A percentile compares a stretch with the other conserved stretches of the same genome.
phyloP scores from a whole-genome alignment of 2,113 vertebrate genomes.

The Brevimyrus niger region DNA sequence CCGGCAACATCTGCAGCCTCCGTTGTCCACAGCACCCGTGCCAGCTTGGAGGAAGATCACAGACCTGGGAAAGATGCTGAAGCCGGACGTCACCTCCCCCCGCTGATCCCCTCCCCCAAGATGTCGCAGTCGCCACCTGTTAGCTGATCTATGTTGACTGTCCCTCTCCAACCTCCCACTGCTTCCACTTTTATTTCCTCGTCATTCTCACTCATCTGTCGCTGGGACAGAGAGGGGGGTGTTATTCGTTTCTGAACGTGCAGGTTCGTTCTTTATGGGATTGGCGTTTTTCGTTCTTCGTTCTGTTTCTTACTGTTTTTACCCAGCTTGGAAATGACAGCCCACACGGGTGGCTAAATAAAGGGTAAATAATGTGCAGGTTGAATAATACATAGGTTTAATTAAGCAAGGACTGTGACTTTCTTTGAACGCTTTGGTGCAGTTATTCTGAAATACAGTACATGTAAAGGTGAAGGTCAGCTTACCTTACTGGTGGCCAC shows the following conservation, averaged over 20 bases:
- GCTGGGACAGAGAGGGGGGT: conserved; percentile 31
- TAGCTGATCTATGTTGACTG: conserved; percentile 57
- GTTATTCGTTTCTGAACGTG: neutral
- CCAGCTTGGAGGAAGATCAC: conserved; percentile 72
- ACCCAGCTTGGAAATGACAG: neutral
- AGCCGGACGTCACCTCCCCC: conserved; percentile 62
- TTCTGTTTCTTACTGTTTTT: neutral
- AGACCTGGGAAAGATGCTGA: conserved; percentile 53
- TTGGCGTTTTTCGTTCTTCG: neutral
- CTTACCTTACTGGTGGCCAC: neutral
- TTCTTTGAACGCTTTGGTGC: neutral
- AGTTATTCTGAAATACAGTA: neutral
- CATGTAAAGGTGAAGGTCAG: neutral
- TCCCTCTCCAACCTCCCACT: conserved; percentile 34
- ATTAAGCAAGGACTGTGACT: neutral
- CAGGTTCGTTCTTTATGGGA: neutral
- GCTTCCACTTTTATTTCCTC: conserved; percentile 9
- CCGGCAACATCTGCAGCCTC: conserved; percentile 70
- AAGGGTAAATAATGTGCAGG: neutral
- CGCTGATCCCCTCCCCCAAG: conserved; percentile 61
- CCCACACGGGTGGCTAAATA: neutral
- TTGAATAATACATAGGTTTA: neutral
- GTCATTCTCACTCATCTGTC: conserved; percentile 49
- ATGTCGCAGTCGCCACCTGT: conserved; percentile 68
- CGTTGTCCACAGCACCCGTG: conserved; percentile 63